phyloP scores from a whole-genome alignment of 2,888 invertebrate genomes.

The Drosophila mimetica region DNA sequence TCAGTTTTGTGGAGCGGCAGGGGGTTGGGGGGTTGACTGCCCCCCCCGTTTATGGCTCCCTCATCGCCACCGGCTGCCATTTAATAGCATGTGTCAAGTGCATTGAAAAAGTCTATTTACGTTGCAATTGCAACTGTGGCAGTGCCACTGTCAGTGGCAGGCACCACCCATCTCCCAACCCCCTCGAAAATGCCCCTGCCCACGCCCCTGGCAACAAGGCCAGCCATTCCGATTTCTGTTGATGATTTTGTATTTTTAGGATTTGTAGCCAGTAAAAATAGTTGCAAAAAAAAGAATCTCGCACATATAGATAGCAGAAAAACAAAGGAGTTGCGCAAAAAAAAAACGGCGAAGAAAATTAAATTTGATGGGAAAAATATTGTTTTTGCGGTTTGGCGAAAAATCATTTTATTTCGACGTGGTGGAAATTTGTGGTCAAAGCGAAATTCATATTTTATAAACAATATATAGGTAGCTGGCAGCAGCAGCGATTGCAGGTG shows the following conservation, averaged over 20 bases:
- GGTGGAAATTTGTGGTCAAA: conserved; percentile 66
- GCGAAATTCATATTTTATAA: conserved; percentile 46
- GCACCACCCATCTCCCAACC: conserved; percentile 1
- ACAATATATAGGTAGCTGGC: conserved; percentile 7
- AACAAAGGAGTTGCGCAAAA: conserved; percentile 1
- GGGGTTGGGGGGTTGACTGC: conserved; percentile 7
- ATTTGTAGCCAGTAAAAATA: conserved; percentile 38
- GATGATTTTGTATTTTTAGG: conserved; percentile 49
- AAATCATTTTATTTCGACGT: conserved; percentile 46
- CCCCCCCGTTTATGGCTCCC: conserved; percentile 4
- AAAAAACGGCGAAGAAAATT: conserved; percentile 30
- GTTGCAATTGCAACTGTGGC: conserved; percentile 69
- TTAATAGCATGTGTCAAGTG: conserved; percentile 80
- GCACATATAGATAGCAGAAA: conserved; percentile 14
- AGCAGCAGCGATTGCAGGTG: conserved; percentile 9
- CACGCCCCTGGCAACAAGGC: conserved; percentile 15
- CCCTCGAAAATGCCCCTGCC: background rate
- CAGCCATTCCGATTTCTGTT: conserved; percentile 40
- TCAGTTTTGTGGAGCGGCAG: background rate
- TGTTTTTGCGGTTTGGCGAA: conserved; percentile 41
- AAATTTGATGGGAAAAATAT: conserved; percentile 42
- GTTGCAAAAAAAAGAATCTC: background rate
- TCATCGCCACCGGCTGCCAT: conserved; percentile 66
- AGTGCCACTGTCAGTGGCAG: conserved; percentile 40
- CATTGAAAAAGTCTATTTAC: conserved; percentile 81